Conservation (phyloP, 1,140 invertebrate species). For the Phthorimaea operculella region DNA sequence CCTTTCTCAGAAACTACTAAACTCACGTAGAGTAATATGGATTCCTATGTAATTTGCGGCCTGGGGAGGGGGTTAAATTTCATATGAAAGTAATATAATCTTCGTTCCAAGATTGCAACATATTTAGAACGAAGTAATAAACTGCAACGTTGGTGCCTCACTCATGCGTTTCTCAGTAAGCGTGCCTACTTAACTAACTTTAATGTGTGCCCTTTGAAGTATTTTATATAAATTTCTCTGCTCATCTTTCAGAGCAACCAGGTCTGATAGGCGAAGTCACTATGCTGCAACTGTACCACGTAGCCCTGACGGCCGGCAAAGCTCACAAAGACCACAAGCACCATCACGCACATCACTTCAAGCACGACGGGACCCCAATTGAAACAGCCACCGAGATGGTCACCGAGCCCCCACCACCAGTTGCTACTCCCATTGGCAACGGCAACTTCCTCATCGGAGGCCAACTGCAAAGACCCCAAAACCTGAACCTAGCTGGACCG, state of each 20-base stretch:
- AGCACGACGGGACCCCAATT: conserved; percentile 76
- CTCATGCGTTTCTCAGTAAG: no score
- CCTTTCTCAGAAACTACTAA: no score
- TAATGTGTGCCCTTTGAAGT: no score
- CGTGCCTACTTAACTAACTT: no score
- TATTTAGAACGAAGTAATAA: no score
- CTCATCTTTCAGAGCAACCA: conserved; percentile 63
- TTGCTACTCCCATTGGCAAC: conserved; percentile 59
- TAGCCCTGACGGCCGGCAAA: conserved; percentile 82
- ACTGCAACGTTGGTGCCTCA: no score
- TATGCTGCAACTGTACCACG: conserved; percentile 80
- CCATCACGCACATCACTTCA: conserved; percentile 82
- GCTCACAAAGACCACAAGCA: conserved; percentile 87
- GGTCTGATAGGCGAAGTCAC: conserved; percentile 82
- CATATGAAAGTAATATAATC: no score
- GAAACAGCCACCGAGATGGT: conserved; percentile 64
- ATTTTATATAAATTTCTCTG: not conserved
- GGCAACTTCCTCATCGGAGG: conserved; percentile 74
- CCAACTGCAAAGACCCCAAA: conserved; percentile 75
- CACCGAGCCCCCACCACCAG: conserved; percentile 69
- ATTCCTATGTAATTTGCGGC: no score
- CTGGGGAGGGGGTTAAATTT: no score
- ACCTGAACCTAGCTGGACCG: conserved; percentile 69
- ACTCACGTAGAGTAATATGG: no score
- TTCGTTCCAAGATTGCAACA: no score